Evolutionary conservation across 2,888 invertebrate genomes (phyloP), one percentile per base, ranked within the genome.

Genomic region (Thumatha senex): DNA sequence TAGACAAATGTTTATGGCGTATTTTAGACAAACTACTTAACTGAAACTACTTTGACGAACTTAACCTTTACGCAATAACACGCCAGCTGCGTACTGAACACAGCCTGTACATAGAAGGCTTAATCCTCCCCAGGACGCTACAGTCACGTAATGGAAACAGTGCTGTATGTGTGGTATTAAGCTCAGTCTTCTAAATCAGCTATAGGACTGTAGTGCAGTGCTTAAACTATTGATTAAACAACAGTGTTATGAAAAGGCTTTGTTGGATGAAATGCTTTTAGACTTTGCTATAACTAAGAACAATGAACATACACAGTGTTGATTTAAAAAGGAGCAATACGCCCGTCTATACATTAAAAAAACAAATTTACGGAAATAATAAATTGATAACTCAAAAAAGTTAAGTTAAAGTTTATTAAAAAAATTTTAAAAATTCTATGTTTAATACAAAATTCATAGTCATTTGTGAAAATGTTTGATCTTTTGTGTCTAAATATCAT

Each of bases 131-230:
- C 49, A 64, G 59, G 62, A 48, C 53, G 50, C 61, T 56, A 51
- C 62, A 66, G 76, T 67, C 78, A 78, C 78, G 78, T 73, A 72
- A 63, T 12, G 69, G 61, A 60, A 74, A 78, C 76, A 76, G 60
- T 61, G 59, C 56, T 64, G 72, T 70, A 70, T 59, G 67, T 59
- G 67, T 24, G 18, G 55, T 51, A 55, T 64, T 58, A 55, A 46
- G 52, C 34, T 52, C 31, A 56, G 53, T 60, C 58, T 41, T 15
- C 35, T 45, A 54, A 58, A 54, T 50, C 58, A 33, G 58, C 62
- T 56, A 34, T 40, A 41, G 48, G 51, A 43, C 53, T 52, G 52
- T 46, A 45, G 39, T 15, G 48, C 51, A 50, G 46, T 43, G 46
- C 40, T 50, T n/a, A 10, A 36, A 40, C 43, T 36, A 39, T 38